Base-by-base conservation (phyloP, 1,140 invertebrate genomes). In the Dreissena rostriformis region DNA sequence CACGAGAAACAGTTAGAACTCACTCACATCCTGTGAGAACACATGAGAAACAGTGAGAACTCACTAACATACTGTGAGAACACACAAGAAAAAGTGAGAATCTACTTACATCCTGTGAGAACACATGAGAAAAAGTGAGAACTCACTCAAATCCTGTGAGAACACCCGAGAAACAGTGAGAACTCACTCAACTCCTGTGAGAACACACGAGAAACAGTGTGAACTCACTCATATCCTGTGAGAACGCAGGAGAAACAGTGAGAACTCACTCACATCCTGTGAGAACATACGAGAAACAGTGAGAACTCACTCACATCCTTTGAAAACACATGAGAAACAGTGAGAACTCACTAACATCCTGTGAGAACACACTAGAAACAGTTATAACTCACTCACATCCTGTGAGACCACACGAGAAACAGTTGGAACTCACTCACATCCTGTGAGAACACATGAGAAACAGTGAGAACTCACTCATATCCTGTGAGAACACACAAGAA, bases 331-430 rank as follows among this genome's bases (percentile, higher is more conserved):
- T n/a, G n/a, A n/a, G n/a, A n/a, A n/a, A n/a, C n/a, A n/a, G n/a
- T n/a, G n/a, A n/a, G 85, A 94, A 94, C 86, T 95, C 94, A 88
- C 94, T 94, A 6, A 94, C 94, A 90, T 95, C 94, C 92, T 95
- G 88, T 49, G 92, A 91, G 39, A 39, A 39, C 39, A 39, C 8
- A n/a, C n/a, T n/a, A n/a, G n/a, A n/a, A n/a, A n/a, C n/a, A n/a
- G 94, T 78, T 94, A 94, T 85, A 94, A 94, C 86, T 95, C 94
- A 88, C 94, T 94, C 7, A 94, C 94, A 90, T 95, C 94, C 92
- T 95, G 88, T 49, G 92, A 91, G 39, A 39, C 2, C 39, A 39
- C 8, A n/a, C n/a, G n/a, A n/a, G n/a, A n/a, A n/a, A n/a, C n/a
- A n/a, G 94, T 78, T 94, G 94, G 85, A 94, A 94, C 86, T 95